These are phyloP conservation scores for Oscheius sp. DNA, from an alignment of 2,888 invertebrate genomes.

Conservation along the genomic window DNA sequence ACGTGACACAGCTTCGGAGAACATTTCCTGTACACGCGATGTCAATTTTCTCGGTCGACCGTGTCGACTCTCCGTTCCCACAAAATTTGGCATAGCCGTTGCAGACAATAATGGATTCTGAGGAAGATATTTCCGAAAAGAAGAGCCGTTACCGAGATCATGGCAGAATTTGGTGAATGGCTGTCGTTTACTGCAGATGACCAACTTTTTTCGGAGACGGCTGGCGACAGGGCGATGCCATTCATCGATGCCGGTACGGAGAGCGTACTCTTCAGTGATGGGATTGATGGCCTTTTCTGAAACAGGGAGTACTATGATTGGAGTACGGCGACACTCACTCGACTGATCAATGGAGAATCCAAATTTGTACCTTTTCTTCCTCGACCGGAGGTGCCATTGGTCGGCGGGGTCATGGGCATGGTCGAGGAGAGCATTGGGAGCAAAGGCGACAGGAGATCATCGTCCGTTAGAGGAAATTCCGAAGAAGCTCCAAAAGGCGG, in stretches of 20 bases:
- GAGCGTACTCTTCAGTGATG: conserved; percentile 37
- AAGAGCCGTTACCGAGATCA: conserved; percentile 8
- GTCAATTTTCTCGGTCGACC: conserved; percentile 71
- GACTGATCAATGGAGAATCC: conserved; percentile 8
- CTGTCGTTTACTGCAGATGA: conserved; percentile 28
- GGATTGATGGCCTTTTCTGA: conserved; percentile 39
- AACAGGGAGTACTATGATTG: neutral
- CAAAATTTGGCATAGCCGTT: conserved; percentile 57
- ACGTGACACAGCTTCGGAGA: conserved; percentile 61
- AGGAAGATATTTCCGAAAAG: neutral
- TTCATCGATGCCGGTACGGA: conserved; percentile 37
- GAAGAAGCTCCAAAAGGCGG: neutral
- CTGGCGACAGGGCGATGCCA: conserved; percentile 44
- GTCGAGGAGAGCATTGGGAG: conserved; percentile 17
- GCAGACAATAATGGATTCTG: conserved; percentile 13
- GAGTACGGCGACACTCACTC: neutral
- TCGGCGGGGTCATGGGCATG: conserved; percentile 13
- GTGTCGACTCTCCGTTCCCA: conserved; percentile 66
- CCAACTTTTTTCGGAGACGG: conserved; percentile 52
- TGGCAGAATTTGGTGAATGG: conserved; percentile 21
- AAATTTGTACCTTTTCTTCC: conserved; percentile 9
- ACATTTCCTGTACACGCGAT: conserved; percentile 70
- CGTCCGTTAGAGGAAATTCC: conserved; percentile 20
- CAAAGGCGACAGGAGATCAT: conserved; percentile 25
- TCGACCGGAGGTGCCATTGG: conserved; percentile 24